Percentiles rank a stretch among this genome's conserved stretches.
These are phyloP conservation scores for Microplitis mediator DNA, from an alignment of 1,140 invertebrate species.

Conservation along the genomic window DNA sequence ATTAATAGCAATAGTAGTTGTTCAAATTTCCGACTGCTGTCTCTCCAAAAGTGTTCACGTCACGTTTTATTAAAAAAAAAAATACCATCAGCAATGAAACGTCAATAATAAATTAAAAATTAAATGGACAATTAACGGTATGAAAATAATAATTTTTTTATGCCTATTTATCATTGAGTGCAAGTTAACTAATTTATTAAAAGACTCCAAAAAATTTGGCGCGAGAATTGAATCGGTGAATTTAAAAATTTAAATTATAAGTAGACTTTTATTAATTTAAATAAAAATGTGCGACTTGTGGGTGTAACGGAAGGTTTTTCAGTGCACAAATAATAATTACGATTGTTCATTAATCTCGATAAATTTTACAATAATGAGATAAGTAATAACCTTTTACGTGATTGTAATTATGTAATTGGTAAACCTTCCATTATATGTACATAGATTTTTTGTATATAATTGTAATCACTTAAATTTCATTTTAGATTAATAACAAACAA, in stretches of 20 bases:
- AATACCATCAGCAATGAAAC: not conserved
- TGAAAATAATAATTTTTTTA: no score
- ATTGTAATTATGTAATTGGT: not conserved
- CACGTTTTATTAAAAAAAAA: not conserved
- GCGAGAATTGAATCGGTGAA: not conserved
- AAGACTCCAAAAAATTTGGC: not conserved
- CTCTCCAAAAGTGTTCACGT: conserved; percentile 16
- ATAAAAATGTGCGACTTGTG: conserved; percentile 9
- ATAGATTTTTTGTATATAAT: conserved; percentile 32
- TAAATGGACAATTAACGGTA: no score
- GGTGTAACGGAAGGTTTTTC: conserved; percentile 37
- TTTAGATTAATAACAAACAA: not conserved
- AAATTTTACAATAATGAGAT: no score
- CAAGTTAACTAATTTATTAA: not conserved
- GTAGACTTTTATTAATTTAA: not conserved
- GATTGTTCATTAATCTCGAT: no score
- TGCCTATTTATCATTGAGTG: no score
- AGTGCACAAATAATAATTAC: not conserved
- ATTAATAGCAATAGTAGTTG: not conserved
- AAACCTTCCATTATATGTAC: conserved; percentile 39
- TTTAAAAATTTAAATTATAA: not conserved
- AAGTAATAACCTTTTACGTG: not conserved
- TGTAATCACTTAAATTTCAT: conserved; percentile 23
- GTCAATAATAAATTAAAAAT: no score
- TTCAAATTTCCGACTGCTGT: not conserved